phyloP scores from a whole-genome alignment of 2,113 vertebrate genomes.

The Rutilus rutilus region DNA sequence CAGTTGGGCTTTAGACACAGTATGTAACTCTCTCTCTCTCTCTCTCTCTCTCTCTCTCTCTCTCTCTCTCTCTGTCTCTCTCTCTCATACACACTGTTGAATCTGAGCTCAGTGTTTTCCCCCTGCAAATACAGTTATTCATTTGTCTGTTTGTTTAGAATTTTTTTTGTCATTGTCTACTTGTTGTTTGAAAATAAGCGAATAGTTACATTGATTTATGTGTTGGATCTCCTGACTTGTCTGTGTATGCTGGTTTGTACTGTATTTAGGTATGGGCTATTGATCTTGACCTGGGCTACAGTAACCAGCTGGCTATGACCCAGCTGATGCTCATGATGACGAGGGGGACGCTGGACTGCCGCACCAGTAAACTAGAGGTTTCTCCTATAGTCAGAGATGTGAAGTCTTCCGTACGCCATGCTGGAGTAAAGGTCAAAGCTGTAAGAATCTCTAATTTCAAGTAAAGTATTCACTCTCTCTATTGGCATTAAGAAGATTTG shows the following conservation, averaged over 20 bases:
- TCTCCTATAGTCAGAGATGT: constrained; percentile 57
- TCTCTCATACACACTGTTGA: background rate
- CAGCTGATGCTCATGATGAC: constrained; percentile 85
- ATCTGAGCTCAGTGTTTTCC: background rate
- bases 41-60: constrained; percentile 7
- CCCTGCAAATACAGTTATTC: background rate
- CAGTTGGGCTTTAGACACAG: constrained; percentile 64
- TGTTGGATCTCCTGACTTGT: constrained; percentile 17
- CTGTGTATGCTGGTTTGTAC: constrained; percentile 34
- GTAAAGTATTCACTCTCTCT: background rate
- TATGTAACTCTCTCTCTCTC: constrained; percentile 45
- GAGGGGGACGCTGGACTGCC: constrained; percentile 82
- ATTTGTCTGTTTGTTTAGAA: background rate
- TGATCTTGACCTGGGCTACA: constrained; percentile 87
- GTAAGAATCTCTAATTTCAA: background rate
- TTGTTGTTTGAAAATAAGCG: constrained; percentile 32
- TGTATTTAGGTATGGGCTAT: constrained; percentile 85
- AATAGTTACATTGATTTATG: constrained; percentile 33
- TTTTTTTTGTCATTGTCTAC: background rate
- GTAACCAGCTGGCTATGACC: constrained; percentile 90
- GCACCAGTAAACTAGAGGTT: constrained; percentile 70
- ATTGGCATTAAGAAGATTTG: background rate
- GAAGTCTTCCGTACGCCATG: constrained; percentile 45
- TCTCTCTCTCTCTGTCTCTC: background rate
- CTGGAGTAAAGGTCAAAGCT: constrained; percentile 53